Evolutionary conservation across 2,113 vertebrate species (phyloP).

Genomic region (Diphyllodes magnificus): DNA sequence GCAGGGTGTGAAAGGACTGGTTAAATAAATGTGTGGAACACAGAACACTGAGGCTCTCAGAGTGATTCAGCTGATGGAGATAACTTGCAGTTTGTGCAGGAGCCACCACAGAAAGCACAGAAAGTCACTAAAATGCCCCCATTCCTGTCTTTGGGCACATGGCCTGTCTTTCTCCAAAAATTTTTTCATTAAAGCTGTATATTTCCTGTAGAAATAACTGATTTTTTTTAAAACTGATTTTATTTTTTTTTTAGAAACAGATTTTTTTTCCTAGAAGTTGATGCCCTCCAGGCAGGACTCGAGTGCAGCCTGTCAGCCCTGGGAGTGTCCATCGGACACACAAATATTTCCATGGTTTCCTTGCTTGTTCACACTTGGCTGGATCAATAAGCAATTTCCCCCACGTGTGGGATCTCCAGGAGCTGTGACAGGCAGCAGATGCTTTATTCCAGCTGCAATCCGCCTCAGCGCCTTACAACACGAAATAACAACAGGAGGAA

Average conservation of each 20-base stretch:
- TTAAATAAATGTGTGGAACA: background rate
- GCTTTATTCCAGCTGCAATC: background rate
- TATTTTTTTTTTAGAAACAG: background rate
- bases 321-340: background rate
- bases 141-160: background rate
- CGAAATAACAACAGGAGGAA: background rate
- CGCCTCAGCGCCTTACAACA: background rate
- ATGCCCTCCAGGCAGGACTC: background rate
- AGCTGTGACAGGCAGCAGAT: slow-evolving; percentile 32
- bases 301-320: background rate
- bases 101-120: background rate
- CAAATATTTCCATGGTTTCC: background rate
- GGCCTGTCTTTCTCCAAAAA: background rate
- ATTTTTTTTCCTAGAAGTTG: background rate
- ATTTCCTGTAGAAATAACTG: background rate
- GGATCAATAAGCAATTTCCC: slow-evolving; percentile 51
- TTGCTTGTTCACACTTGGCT: slow-evolving; percentile 14
- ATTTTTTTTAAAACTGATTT: background rate
- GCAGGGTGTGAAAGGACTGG: background rate
- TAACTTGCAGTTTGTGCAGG: background rate
- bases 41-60: background rate
- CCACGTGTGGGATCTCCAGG: background rate
- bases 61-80: background rate
- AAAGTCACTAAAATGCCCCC: background rate
- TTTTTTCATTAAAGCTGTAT: background rate